phyloP scores from a whole-genome alignment of 2,888 invertebrate species.

The Oscheius myriophilus region DNA sequence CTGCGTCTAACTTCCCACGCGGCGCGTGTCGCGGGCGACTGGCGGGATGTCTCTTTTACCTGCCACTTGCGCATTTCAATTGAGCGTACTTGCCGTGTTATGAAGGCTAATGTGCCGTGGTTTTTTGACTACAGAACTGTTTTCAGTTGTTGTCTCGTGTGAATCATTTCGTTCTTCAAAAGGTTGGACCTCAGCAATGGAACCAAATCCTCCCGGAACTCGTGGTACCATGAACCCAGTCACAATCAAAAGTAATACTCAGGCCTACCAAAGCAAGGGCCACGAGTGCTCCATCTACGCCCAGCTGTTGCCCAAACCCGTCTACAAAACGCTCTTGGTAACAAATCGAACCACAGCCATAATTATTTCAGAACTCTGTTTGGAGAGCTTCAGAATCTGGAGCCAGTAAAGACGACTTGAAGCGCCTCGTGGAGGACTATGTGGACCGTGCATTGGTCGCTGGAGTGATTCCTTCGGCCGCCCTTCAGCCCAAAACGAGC shows the following conservation, averaged over 20 bases:
- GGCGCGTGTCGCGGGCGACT: no score
- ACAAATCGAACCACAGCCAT: background rate
- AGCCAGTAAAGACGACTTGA: conserved; percentile 50
- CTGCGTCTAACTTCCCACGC: no score
- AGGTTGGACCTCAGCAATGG: conserved; percentile 25
- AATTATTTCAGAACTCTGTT: conserved; percentile 42
- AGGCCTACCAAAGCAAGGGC: conserved; percentile 45
- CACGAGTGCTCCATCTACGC: conserved; percentile 58
- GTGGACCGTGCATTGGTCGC: conserved; percentile 41
- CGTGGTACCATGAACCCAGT: conserved; percentile 26
- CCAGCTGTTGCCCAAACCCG: conserved; percentile 48
- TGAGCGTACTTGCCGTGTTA: no score
- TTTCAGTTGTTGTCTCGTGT: background rate
- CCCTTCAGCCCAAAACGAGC: no score
- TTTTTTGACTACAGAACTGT: no score
- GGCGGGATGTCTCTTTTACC: no score
- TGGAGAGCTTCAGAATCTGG: conserved; percentile 53
- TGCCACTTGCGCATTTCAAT: no score
- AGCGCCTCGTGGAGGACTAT: conserved; percentile 52
- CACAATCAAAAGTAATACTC: background rate
- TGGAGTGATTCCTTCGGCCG: conserved; percentile 25
- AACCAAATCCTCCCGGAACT: conserved; percentile 34
- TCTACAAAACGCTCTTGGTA: conserved; percentile 52
- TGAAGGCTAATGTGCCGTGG: no score
- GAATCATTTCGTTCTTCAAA: conserved; percentile 15